phyloP scores from a whole-genome alignment of 2,888 invertebrate genomes.

The Adelphocoris suturalis region DNA sequence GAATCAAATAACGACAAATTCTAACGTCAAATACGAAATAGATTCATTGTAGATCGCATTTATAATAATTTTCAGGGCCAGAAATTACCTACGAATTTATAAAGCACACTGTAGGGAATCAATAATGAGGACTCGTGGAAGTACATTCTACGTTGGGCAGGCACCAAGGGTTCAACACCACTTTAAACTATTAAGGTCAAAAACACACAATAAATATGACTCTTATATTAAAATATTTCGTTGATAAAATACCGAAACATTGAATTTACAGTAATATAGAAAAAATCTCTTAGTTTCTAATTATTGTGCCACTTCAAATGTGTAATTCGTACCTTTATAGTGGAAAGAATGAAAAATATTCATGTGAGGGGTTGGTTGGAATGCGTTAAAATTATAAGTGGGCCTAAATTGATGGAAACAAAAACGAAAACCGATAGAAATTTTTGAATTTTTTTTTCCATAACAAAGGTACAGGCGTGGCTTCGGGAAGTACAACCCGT shows the following conservation, averaged over 20 bases:
- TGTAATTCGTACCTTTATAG: slow-evolving; percentile 57
- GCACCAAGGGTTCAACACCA: slow-evolving; percentile 69
- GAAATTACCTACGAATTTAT: neutral
- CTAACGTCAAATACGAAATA: slow-evolving; percentile 19
- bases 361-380: neutral
- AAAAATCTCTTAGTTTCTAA: slow-evolving; percentile 59
- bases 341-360: slow-evolving; percentile 35
- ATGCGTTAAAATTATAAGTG: neutral
- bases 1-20: neutral
- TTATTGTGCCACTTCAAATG: slow-evolving; percentile 68
- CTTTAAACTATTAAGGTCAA: slow-evolving; percentile 63
- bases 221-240: slow-evolving; percentile 70
- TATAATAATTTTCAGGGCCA: neutral
- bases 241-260: slow-evolving; percentile 67
- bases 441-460: neutral
- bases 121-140: neutral
- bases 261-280: slow-evolving; percentile 41
- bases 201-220: slow-evolving; percentile 63
- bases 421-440: neutral
- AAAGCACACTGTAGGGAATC: neutral
- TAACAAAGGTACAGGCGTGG: slow-evolving; percentile 54
- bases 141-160: slow-evolving; percentile 40
- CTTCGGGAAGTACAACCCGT: slow-evolving; percentile 50
- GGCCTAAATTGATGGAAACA: neutral
- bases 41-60: neutral